phyloP scores from a whole-genome alignment of 2,797 vertebrate species.

The Zalophus californianus region DNA sequence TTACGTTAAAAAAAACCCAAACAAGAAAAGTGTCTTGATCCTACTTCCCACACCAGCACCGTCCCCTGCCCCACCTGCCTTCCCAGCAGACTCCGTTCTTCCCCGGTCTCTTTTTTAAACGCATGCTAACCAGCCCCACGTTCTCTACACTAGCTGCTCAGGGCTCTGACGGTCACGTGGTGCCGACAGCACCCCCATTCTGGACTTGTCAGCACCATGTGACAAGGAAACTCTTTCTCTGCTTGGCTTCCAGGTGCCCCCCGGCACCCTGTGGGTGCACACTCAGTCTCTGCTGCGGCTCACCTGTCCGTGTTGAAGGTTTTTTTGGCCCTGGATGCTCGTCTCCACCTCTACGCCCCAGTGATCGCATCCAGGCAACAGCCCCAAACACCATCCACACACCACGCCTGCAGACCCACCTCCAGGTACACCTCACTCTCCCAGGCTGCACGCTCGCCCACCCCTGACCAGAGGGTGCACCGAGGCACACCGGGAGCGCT shows the following conservation, averaged over 20 bases:
- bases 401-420: neutral
- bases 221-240: neutral
- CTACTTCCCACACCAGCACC: neutral
- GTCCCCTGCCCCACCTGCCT: too few relatives aligned
- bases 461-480: too few relatives aligned
- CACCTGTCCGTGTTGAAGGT: neutral
- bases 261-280: neutral
- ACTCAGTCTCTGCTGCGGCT: neutral
- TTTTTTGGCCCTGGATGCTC: neutral
- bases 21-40: too few relatives aligned
- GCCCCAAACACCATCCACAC: neutral
- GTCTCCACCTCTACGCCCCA: rapidly evolving
- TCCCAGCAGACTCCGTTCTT: neutral
- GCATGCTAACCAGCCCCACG: rapidly evolving
- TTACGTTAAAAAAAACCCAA: too few relatives aligned
- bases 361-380: neutral
- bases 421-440: neutral
- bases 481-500: rapidly evolving
- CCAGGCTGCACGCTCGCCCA: neutral
- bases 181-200: too few relatives aligned
- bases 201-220: neutral
- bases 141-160: too few relatives aligned
- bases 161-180: neutral
- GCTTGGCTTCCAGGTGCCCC: neutral
- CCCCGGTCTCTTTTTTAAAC: neutral